These are phyloP conservation scores for Nannobrachium achirus DNA, from an alignment of 2,113 vertebrate genomes.

Conservation along the genomic window DNA sequence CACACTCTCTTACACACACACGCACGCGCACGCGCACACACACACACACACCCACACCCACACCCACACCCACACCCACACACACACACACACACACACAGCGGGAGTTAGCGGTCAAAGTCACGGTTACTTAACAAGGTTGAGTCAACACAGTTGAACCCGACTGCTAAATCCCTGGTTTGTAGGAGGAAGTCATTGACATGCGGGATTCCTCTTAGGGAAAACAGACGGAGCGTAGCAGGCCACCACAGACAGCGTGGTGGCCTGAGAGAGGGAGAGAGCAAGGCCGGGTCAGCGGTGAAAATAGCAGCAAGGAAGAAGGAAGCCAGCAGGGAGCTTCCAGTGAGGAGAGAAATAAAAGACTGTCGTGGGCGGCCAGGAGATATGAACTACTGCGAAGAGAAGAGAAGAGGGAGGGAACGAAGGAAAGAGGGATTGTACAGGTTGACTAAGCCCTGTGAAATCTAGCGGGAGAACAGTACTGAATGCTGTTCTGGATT, in stretches of 20 bases:
- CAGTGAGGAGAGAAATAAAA: not conserved
- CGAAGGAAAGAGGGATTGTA: not conserved
- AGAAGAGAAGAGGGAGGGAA: constrained; percentile 8
- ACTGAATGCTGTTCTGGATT: constrained; percentile 25
- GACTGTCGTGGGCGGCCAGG: too few species aligned
- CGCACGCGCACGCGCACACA: not conserved
- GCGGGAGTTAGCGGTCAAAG: not conserved
- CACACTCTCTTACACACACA: too few species aligned
- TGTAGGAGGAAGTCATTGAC: constrained; percentile 13
- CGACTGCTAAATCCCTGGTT: constrained; percentile 23
- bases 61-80: constrained; percentile 3
- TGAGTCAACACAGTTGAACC: constrained; percentile 13
- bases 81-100: constrained; percentile 1
- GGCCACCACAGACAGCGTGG: not conserved
- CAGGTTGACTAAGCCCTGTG: constrained; percentile 52
- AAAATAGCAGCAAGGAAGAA: not conserved
- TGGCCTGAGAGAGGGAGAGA: not conserved
- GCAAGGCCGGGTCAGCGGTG: not conserved
- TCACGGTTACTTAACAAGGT: not conserved
- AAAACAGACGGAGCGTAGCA: not conserved
- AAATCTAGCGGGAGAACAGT: constrained; percentile 60
- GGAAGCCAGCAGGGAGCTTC: not conserved
- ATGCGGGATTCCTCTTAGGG: not conserved
- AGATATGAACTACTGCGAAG: not conserved
- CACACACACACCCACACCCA: not conserved